Evolutionary conservation across 2,113 vertebrate genomes (phyloP).

Genomic region (rat (Rattus norvegicus)): GRCr8 NC_086033.1:59176001-59176500

Average conservation of each 20-base stretch:
- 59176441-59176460: slow-evolving; percentile 5
- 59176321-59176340: background rate
- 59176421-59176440: background rate
- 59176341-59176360: accelerated
- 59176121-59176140: background rate
- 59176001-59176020: background rate
- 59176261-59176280: too few species aligned
- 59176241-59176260: background rate
- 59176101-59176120: background rate
- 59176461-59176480: slow-evolving; percentile 24
- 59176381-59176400: accelerated
- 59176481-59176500: background rate
- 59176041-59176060: background rate
- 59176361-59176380: too few species aligned
- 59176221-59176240: background rate
- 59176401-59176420: background rate
- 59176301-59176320: background rate
- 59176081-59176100: background rate
- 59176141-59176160: background rate
- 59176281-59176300: background rate
- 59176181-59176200: background rate
- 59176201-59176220: background rate
- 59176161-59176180: background rate
- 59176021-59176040: background rate
- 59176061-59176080: background rate